Base-by-base conservation (phyloP, 2,797 vertebrate genomes). In the Micromesistius poutassou region DNA sequence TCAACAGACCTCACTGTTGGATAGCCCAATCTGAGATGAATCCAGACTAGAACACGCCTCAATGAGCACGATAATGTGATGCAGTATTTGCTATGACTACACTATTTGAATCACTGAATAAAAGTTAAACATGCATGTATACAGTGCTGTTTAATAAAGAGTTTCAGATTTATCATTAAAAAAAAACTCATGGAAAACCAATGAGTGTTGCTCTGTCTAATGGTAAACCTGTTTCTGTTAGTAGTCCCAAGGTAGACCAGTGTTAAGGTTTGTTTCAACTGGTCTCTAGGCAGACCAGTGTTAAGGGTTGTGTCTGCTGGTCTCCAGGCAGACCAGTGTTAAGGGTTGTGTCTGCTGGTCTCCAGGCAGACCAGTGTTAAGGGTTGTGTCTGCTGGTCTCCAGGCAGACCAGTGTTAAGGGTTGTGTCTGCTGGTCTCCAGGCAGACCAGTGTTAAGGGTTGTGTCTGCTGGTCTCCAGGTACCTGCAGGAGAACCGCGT, bases 401-500 rank as follows among this genome's bases (percentile, higher is more conserved):
- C 89, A 99, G 98, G 81, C 97, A 95, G 12, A 71, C 70, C 28
- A 19, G 28, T 31, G 19, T 33, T 71, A 30, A 7, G 9, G 25
- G 36, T 50, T 79, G 36, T 50, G 78, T 8, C 30, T 70, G 40
- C 22, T 14, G 55, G 55, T 62, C 55, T 9, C 55, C 30, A 22
- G 30, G 14, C 7, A 31, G 14, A 22, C 71, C 30, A 9, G 30
- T 19, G 22, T 36, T 71, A 33, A 10, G 73, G 30, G 68, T 71
- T 31, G 28, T 71, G 30, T 71, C 25, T 9, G 10, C 10, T 16
- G 70, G 31, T 71, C 12, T 3, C 74, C 89, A 99, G 98, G 81
- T 98, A 95, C 83, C 87, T 99, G 77, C 96, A 95, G 91, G 96
- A 98, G 78, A 97, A 98, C 93, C 91, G 96, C 76, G 95, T 98